Percentiles rank a stretch among this genome's conserved stretches.
These are phyloP conservation scores for Desoria tigrina DNA, from an alignment of 2,888 invertebrate genomes.

Conservation along the genomic window DNA sequence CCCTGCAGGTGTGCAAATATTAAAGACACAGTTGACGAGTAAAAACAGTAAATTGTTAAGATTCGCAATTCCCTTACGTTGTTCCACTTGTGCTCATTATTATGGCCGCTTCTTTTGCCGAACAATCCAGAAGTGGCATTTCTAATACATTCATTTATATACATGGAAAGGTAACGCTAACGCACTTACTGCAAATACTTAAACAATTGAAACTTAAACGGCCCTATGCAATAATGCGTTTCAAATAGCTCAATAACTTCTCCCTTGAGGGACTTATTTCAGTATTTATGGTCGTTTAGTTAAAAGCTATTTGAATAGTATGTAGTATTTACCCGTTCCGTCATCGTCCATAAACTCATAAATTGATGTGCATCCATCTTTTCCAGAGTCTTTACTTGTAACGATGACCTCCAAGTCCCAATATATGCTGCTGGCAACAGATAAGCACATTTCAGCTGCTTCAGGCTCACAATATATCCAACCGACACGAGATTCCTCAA, in stretches of 20 bases:
- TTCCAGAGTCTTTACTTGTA: slow-evolving; percentile 25
- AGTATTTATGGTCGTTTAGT: too few species aligned
- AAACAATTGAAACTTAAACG: not conserved
- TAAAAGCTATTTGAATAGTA: too few species aligned
- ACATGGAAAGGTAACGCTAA: too few species aligned
- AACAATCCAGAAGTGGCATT: not conserved
- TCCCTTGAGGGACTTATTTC: too few species aligned
- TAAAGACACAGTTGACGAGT: too few species aligned
- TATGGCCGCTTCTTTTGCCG: slow-evolving; percentile 31
- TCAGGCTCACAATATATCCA: slow-evolving; percentile 51
- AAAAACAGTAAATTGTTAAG: not conserved
- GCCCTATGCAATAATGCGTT: not conserved
- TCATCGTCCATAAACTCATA: slow-evolving; percentile 47
- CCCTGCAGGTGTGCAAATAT: slow-evolving; percentile 22
- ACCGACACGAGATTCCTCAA: slow-evolving; percentile 42
- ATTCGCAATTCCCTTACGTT: slow-evolving; percentile 25
- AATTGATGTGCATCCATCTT: slow-evolving; percentile 44
- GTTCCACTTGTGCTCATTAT: slow-evolving; percentile 51
- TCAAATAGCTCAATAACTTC: too few species aligned
- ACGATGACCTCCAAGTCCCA: slow-evolving; percentile 52
- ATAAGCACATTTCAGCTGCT: slow-evolving; percentile 40
- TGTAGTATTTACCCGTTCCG: slow-evolving; percentile 40
- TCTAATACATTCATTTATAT: slow-evolving; percentile 3
- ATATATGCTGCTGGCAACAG: slow-evolving; percentile 42
- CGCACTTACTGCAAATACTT: too few species aligned